phyloP scores from a whole-genome alignment of 2,113 vertebrate species.

The Gambusia holbrooki region DNA sequence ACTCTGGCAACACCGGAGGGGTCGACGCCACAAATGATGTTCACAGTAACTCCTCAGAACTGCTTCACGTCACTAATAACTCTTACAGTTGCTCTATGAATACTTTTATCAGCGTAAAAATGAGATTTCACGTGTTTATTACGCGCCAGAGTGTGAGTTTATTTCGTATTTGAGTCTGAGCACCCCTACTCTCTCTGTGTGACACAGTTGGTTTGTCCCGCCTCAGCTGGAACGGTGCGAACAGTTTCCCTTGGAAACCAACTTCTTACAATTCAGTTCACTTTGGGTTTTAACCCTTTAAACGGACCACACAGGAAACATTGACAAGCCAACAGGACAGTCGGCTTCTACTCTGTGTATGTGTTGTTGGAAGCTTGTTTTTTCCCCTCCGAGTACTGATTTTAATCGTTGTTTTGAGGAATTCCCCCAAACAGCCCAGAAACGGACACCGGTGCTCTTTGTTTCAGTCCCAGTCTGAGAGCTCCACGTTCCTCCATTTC shows the following conservation, averaged over 20 bases:
- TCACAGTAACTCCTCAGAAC: not conserved
- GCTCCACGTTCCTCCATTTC: not conserved
- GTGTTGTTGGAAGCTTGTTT: conserved; percentile 16
- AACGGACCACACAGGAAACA: conserved; percentile 70
- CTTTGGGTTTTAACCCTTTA: conserved; percentile 85
- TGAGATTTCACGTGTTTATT: fast-evolving
- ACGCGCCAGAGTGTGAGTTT: not conserved
- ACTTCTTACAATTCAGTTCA: conserved; percentile 90
- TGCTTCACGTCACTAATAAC: not conserved
- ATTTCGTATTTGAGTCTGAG: not conserved
- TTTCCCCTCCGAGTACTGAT: not conserved
- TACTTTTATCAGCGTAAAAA: fast-evolving
- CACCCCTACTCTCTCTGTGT: conserved; percentile 55
- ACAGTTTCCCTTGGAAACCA: conserved; percentile 89
- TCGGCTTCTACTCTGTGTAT: not conserved
- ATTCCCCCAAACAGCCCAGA: conserved; percentile 4
- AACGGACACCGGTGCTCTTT: conserved; percentile 21
- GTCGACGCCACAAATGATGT: conserved; percentile 10
- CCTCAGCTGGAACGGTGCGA: conserved; percentile 88
- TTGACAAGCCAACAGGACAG: conserved; percentile 32
- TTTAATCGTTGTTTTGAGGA: conserved; percentile 21
- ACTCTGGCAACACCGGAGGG: conserved; percentile 67
- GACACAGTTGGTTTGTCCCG: conserved; percentile 74
- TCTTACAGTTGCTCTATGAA: fast-evolving
- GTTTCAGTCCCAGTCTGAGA: conserved; percentile 1